phyloP scores from a whole-genome alignment of 2,888 invertebrate genomes.

The Coremacera marginata region DNA sequence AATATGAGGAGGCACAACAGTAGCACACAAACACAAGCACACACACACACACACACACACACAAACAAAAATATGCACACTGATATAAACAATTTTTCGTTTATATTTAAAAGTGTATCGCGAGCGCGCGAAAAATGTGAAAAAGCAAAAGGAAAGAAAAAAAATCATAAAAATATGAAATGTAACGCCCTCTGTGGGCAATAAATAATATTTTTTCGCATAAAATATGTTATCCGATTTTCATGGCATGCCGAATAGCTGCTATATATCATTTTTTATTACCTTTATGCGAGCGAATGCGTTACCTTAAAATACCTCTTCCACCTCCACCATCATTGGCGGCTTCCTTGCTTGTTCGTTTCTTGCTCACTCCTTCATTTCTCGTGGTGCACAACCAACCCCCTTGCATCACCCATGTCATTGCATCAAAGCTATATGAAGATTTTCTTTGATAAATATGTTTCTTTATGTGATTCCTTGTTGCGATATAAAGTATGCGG shows the following conservation, averaged over 20 bases:
- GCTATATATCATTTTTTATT: conserved; percentile 68
- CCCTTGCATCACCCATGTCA: not conserved
- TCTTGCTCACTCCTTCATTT: not conserved
- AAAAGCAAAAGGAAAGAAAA: not conserved
- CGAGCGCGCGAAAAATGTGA: conserved; percentile 10
- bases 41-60: not conserved
- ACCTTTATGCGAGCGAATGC: conserved; percentile 51
- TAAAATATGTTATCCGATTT: conserved; percentile 69
- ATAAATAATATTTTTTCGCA: conserved; percentile 67
- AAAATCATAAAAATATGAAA: conserved; percentile 49
- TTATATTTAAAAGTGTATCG: conserved; percentile 7
- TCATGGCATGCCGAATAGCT: conserved; percentile 65
- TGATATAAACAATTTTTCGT: conserved; percentile 22
- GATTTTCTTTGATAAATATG: not conserved
- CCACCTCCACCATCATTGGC: not conserved
- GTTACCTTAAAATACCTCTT: not conserved
- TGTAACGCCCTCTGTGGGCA: conserved; percentile 62
- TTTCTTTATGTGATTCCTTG: not conserved
- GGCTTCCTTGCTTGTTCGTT: not conserved
- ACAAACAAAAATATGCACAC: not conserved
- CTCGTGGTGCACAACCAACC: not conserved
- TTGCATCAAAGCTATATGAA: not conserved
- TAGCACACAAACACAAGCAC: conserved; percentile 26
- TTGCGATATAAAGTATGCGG: conserved; percentile 19
- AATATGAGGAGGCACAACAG: conserved; percentile 35